Evolutionary conservation across 2,113 vertebrate genomes (phyloP), one percentile per base, ranked within the genome.

Genomic region (Lanius collurio): DNA sequence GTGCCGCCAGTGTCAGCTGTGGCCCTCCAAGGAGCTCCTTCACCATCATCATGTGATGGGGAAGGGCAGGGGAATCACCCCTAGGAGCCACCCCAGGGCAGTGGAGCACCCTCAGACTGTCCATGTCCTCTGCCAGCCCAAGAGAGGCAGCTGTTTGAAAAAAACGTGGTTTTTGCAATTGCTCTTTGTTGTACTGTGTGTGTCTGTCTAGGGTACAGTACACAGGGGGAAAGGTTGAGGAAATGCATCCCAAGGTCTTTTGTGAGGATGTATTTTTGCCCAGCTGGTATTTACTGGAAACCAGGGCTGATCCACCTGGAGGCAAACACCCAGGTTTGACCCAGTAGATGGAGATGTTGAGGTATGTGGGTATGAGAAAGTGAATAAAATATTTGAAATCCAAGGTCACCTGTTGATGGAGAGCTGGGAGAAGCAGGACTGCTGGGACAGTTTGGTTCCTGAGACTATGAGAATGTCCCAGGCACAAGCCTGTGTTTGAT

Each of bases 101-200:
- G 21, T 62, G 84, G 39, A 30, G 47, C 64, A 69, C 47, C 47
- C 47, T 21, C 1, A 3, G 42, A 19, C 15, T 59, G 26, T 71
- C 41, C 30, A 3, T 60, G 15, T 55, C 31, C 65, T 49, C 30
- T 27, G 39, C 26, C 65, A 74, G 60, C 30, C 42, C 19, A 19
- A 28, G 42, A 19, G 28, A 37, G 46, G 60, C 37, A 44, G 59
- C 20, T 49, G 2, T 79, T 77, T 13, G 49, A 52, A 35, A 35
- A 41, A 13, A 31, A 30, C 1, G 0, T 0, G 1, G 0, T 3
- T 42, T 80, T 82, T 28, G 13, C 21, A 17, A 0, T 75, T 71
- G 19, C 5, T 83, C 9, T 49, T 52, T 5, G 7, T 60, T 62
- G 24, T 11, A 1, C 9, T 27, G 0, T 78, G 19, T 41, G 17